phyloP scores from a whole-genome alignment of 2,113 vertebrate species.

The Martes martes region DNA sequence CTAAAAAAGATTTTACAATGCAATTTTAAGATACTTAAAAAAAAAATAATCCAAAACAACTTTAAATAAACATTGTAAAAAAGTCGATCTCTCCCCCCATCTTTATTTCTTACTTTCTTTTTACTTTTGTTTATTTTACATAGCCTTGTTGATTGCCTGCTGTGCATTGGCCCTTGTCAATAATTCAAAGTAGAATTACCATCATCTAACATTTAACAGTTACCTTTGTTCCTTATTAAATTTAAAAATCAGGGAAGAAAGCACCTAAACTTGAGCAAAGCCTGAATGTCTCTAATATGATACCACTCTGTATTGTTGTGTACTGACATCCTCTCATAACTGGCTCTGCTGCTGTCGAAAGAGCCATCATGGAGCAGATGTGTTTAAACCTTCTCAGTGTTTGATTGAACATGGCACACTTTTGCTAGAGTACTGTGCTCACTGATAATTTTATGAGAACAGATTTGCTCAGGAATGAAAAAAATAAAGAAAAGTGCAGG shows the following conservation, averaged over 20 bases:
- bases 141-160: background rate
- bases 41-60: background rate
- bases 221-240: background rate
- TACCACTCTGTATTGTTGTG: background rate
- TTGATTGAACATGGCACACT: background rate
- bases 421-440: background rate
- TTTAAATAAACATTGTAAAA: background rate
- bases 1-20: background rate
- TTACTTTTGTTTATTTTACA: background rate
- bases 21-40: background rate
- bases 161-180: background rate
- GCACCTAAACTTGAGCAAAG: background rate
- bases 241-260: background rate
- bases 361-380: background rate
- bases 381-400: background rate
- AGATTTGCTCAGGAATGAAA: background rate
- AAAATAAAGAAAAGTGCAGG: background rate
- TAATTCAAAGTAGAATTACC: background rate
- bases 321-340: background rate
- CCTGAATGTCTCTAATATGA: no score
- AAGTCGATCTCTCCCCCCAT: background rate
- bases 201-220: background rate
- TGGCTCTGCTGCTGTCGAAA: background rate
- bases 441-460: background rate
- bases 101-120: background rate